Conservation (phyloP, 2,113 vertebrate species). For the Chinchilla lanigera region DNA sequence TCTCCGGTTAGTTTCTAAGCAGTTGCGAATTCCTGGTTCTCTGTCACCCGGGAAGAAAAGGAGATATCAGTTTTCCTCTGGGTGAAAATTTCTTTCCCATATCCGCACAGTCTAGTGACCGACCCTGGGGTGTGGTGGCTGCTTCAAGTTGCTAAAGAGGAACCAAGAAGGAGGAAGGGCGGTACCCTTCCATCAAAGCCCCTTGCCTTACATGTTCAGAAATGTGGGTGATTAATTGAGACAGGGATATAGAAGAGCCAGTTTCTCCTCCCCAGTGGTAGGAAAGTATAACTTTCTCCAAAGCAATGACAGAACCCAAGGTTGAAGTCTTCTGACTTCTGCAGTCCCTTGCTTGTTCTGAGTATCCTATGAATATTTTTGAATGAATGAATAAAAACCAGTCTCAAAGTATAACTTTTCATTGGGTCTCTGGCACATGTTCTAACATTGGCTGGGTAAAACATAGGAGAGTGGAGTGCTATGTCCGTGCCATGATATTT, state of each 20-base stretch:
- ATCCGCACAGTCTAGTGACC: neutral
- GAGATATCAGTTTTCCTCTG: neutral
- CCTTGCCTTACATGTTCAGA: neutral
- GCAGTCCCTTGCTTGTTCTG: neutral
- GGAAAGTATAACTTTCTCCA: neutral
- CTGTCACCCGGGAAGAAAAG: neutral
- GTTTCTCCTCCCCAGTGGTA: too few species aligned
- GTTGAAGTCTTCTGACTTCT: neutral
- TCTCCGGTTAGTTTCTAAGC: constrained; percentile 6
- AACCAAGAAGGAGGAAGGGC: too few species aligned
- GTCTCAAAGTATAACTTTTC: neutral
- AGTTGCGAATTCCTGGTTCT: neutral
- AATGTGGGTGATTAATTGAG: neutral
- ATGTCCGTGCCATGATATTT: neutral
- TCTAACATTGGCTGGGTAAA: neutral
- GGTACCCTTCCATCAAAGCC: neutral
- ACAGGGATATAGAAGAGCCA: neutral
- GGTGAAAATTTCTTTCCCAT: neutral
- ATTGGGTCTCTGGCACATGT: neutral
- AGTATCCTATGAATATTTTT: neutral
- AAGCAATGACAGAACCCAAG: neutral
- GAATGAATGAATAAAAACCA: neutral
- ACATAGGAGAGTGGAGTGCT: neutral
- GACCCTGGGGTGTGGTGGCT: too few species aligned
- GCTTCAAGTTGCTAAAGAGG: neutral